Conservation (phyloP, 2,888 invertebrate genomes). For the Gasteruption jaculator region DNA sequence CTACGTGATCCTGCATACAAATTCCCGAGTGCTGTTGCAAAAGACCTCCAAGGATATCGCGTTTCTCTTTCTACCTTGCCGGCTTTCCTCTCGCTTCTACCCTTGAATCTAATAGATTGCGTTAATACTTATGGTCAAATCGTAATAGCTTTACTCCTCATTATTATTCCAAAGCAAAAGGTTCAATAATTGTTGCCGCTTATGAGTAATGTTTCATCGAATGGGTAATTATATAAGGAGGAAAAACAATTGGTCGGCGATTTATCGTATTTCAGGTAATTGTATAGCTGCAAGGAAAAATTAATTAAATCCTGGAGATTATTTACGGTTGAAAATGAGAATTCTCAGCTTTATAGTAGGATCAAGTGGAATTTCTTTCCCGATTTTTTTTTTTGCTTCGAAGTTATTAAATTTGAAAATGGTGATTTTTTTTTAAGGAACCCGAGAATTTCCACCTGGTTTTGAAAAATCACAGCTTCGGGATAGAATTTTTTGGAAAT, state of each 20-base stretch:
- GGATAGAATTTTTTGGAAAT: too few species aligned
- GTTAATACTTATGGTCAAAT: constrained; percentile 38
- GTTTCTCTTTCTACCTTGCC: not conserved
- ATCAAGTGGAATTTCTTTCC: too few species aligned
- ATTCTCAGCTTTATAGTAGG: too few species aligned
- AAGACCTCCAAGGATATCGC: too few species aligned
- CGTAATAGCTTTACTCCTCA: constrained; percentile 19
- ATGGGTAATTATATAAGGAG: not conserved
- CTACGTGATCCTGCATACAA: constrained; percentile 46
- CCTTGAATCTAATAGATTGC: constrained; percentile 35
- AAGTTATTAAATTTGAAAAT: too few species aligned
- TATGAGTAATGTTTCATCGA: constrained; percentile 22
- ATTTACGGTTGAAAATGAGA: too few species aligned
- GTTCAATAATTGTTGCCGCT: constrained; percentile 26
- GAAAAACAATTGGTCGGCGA: not conserved
- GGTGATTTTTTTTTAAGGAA: too few species aligned
- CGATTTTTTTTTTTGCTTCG: too few species aligned
- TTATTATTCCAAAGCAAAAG: constrained; percentile 21
- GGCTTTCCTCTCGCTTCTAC: constrained; percentile 5
- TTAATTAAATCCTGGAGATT: too few species aligned
- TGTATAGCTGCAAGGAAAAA: too few species aligned
- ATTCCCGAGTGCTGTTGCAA: constrained; percentile 23
- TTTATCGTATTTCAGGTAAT: not conserved
- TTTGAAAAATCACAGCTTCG: too few species aligned
- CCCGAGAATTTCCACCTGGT: too few species aligned